These are phyloP conservation scores for Phoebastria nigripes DNA, from an alignment of 2,797 vertebrate species.

Conservation along the genomic window DNA sequence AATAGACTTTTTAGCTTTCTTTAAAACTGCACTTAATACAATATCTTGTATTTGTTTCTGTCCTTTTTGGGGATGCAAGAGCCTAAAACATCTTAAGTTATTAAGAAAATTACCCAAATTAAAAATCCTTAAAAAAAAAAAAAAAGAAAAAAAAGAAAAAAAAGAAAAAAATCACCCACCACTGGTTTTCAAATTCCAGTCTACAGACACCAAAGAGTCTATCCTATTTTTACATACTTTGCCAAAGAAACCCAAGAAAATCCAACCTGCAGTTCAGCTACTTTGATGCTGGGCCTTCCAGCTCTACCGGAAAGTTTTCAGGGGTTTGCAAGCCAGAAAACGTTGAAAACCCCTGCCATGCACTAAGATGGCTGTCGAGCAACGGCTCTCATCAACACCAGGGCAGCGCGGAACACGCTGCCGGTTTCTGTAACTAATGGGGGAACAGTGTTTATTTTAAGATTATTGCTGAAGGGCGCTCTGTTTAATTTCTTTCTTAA, in stretches of 20 bases:
- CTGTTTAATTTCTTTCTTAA: background rate
- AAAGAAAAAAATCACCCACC: no score
- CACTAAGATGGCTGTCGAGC: background rate
- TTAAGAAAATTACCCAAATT: background rate
- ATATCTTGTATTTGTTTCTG: background rate
- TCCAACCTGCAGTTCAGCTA: background rate
- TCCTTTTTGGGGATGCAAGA: background rate
- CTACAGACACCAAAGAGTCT: background rate
- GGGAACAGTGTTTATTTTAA: background rate
- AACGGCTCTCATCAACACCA: background rate
- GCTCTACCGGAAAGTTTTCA: background rate
- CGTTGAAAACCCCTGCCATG: background rate
- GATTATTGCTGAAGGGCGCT: background rate
- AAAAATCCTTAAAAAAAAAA: background rate
- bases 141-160: background rate
- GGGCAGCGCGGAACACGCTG: fast-evolving
- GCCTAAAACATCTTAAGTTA: background rate
- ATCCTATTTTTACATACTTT: background rate
- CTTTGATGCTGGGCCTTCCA: background rate
- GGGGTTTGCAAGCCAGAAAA: background rate
- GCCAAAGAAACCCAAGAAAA: background rate
- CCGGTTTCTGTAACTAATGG: background rate
- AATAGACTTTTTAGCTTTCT: background rate
- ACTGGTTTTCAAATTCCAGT: background rate
- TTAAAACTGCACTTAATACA: background rate